Evolutionary conservation across 2,113 vertebrate species (phyloP), one percentile per base, ranked within the genome.

Genomic region (Hypomesus transpacificus): DNA sequence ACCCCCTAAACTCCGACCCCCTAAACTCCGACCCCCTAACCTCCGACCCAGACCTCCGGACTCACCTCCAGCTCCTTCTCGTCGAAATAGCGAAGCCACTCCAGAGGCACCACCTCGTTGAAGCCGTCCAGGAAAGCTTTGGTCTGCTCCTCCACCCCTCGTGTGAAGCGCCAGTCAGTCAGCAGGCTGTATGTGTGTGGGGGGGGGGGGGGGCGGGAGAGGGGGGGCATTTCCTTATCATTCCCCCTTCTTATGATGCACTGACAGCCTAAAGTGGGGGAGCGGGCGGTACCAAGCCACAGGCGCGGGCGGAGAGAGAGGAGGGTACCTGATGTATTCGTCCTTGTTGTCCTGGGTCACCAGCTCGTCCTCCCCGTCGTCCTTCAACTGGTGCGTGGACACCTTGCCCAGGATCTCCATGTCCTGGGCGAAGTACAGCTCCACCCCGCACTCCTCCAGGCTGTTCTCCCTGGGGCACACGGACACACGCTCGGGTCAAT

Each of bases 401-500:
- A 99, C 96, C 78, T 98, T 97, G 57, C 97, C 97, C 46, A 99
- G 85, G 82, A 98, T 97, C 91, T 99, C 96, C 97, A 99, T 98
- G 92, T 99, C 97, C 89, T 98, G 96, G 68, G 98, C 96, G 82
- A 98, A 98, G 74, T 95, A 99, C 26, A 99, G 93, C 90, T 99
- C 97, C 66, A 99, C 91, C 0, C 95, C 96, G 0, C 96, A 98
- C 75, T 98, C 96, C 74, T 98, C 95, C 74, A 99, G 87, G 84
- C 92, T 94, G 88, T 99, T 99, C 70, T 99, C 95, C 81, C 97
- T 99, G 53, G 3, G 11, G 46, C 13, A 50, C 14, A 51, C 14
- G 68, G 2, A 68, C 20, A 68, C 68, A 52, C 7, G 9, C 39
- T 46, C 7, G 39, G 39, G 31, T 34, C 4, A 0, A 0, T 14